These are phyloP conservation scores for Pangasius djambal DNA, from an alignment of 2,797 vertebrate species.

Conservation along the genomic window DNA sequence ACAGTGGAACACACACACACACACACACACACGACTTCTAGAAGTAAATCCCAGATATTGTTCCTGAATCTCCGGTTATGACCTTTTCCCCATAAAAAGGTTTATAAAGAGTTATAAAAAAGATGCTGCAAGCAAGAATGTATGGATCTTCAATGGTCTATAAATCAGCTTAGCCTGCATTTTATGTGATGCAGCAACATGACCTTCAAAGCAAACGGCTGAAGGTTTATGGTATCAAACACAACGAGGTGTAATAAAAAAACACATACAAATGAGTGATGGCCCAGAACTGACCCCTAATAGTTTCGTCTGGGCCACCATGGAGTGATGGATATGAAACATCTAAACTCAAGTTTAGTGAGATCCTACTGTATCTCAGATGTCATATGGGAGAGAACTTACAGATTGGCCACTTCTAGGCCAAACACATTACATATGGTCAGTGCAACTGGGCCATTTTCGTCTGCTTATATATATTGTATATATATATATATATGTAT, in stretches of 20 bases:
- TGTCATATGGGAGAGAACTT: neutral
- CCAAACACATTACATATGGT: neutral
- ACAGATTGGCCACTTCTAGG: neutral
- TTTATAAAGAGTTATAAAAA: neutral
- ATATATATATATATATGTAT: no score
- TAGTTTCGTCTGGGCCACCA: neutral
- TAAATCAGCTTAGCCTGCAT: neutral
- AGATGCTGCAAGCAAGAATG: neutral
- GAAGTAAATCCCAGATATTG: neutral
- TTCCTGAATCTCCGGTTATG: neutral
- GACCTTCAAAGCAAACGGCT: neutral
- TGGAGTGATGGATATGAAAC: neutral
- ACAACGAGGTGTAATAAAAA: neutral
- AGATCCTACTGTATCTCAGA: neutral
- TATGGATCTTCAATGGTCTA: conserved; percentile 4
- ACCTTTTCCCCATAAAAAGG: neutral
- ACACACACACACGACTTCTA: conserved; percentile 18
- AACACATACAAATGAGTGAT: neutral
- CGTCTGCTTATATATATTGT: neutral
- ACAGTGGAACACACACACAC: neutral
- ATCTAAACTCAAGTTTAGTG: neutral
- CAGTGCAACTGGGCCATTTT: neutral
- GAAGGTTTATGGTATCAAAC: neutral
- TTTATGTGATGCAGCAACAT: neutral
- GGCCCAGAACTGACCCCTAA: neutral